Conservation (phyloP, 2,888 invertebrate genomes). For the Acanthosepion lycidas region DNA sequence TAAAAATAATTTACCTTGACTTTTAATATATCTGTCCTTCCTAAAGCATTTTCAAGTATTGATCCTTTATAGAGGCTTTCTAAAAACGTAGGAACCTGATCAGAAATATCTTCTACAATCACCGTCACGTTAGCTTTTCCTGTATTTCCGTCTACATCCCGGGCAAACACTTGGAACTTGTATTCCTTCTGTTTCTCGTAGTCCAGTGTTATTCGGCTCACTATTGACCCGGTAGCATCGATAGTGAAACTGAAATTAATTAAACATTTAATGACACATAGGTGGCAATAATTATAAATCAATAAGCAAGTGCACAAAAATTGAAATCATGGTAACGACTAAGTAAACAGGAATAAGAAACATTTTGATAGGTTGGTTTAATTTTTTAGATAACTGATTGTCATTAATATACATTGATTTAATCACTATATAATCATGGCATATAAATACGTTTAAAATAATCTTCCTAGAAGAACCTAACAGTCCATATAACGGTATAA, state of each 20-base stretch:
- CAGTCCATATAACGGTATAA: too few species aligned
- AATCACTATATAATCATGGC: too few species aligned
- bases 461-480: too few species aligned
- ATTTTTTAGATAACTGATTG: too few species aligned
- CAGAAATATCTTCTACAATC: conserved; percentile 65
- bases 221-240: background rate
- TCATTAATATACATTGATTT: too few species aligned
- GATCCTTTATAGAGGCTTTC: conserved; percentile 57
- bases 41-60: conserved; percentile 58
- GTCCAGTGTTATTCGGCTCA: conserved; percentile 54
- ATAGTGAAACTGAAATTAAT: background rate
- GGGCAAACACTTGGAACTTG: conserved; percentile 59
- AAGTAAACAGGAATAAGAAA: too few species aligned
- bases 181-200: conserved; percentile 57
- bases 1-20: conserved; percentile 54
- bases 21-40: conserved; percentile 52
- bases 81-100: conserved; percentile 66
- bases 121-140: conserved; percentile 64
- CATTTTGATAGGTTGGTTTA: too few species aligned
- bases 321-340: too few species aligned
- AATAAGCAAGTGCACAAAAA: too few species aligned
- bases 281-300: too few species aligned
- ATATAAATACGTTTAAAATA: too few species aligned
- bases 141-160: conserved; percentile 50
- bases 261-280: background rate